phyloP scores from a whole-genome alignment of 2,888 invertebrate genomes.

The Rhimphoctona megacephalus region DNA sequence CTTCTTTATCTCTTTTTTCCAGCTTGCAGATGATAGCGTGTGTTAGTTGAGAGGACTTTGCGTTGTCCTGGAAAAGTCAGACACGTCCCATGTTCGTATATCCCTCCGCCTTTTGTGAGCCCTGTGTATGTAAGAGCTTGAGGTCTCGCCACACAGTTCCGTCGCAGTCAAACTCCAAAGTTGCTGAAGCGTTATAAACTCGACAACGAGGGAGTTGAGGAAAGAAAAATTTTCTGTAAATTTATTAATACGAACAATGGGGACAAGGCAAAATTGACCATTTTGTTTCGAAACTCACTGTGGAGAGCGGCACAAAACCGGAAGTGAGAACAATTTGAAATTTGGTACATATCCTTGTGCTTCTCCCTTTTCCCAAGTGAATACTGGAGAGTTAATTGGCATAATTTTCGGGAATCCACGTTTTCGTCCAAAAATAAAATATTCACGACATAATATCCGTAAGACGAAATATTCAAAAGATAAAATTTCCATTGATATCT shows the following conservation, averaged over 20 bases:
- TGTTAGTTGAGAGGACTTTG: conserved; percentile 5
- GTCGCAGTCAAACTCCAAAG: conserved; percentile 25
- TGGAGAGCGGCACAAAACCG: neutral
- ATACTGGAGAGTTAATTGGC: neutral
- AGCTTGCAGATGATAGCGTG: neutral
- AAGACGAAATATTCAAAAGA: too few species aligned
- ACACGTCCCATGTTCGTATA: conserved; percentile 3
- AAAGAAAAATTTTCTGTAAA: neutral
- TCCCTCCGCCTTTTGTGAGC: conserved; percentile 6
- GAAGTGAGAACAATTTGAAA: neutral
- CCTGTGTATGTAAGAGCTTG: conserved; percentile 20
- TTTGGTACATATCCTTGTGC: neutral
- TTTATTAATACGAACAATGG: conserved; percentile 30
- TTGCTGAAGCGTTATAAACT: neutral
- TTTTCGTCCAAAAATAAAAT: neutral
- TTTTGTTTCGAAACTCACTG: neutral
- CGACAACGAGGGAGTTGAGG: conserved; percentile 1
- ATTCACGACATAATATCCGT: neutral
- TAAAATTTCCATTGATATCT: too few species aligned
- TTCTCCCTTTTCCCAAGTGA: neutral
- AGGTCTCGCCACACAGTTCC: conserved; percentile 23
- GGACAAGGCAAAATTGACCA: conserved; percentile 30
- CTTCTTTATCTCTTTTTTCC: neutral
- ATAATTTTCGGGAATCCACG: neutral
- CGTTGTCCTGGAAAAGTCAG: conserved; percentile 11